These are phyloP conservation scores for Drosophila sulfurigaster DNA, from an alignment of 1,140 invertebrate species.

Conservation along the genomic window DNA sequence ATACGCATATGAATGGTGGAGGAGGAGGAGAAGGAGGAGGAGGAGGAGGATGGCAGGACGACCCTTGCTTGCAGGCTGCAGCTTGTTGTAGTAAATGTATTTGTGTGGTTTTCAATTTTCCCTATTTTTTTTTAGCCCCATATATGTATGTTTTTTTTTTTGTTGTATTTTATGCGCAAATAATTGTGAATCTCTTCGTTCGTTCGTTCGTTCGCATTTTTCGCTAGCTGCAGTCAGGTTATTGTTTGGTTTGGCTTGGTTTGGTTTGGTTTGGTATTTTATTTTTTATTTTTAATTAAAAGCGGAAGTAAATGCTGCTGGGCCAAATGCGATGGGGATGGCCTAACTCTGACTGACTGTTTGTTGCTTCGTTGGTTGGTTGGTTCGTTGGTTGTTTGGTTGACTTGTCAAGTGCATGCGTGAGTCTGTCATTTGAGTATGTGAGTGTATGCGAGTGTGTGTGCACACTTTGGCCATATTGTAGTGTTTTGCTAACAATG, in stretches of 20 bases:
- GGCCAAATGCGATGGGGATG: slow-evolving; percentile 19
- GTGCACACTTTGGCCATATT: slow-evolving; percentile 69
- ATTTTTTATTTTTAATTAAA: slow-evolving; percentile 84
- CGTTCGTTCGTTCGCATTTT: slow-evolving; percentile 37
- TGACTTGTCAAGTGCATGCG: slow-evolving; percentile 74
- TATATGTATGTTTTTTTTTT: slow-evolving; percentile 40
- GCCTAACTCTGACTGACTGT: background rate
- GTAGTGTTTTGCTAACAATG: slow-evolving; percentile 83
- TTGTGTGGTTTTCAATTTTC: slow-evolving; percentile 69
- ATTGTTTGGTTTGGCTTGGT: slow-evolving; percentile 76
- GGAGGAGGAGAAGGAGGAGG: slow-evolving; percentile 47
- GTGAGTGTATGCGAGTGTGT: slow-evolving; percentile 28
- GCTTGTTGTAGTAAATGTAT: slow-evolving; percentile 52
- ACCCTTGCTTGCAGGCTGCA: slow-evolving; percentile 18
- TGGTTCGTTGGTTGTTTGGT: slow-evolving; percentile 36
- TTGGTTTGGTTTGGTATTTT: slow-evolving; percentile 54
- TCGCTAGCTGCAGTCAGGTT: slow-evolving; percentile 57
- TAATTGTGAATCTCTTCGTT: slow-evolving; percentile 75
- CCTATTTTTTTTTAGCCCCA: slow-evolving; percentile 28
- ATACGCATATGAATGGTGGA: background rate
- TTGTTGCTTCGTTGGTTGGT: slow-evolving; percentile 1
- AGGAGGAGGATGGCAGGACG: slow-evolving; percentile 6
- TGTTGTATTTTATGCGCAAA: slow-evolving; percentile 71
- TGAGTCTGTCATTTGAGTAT: slow-evolving; percentile 23
- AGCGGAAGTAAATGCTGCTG: slow-evolving; percentile 76